phyloP scores from a whole-genome alignment of 2,113 vertebrate species.

The Bothrops jararaca region DNA sequence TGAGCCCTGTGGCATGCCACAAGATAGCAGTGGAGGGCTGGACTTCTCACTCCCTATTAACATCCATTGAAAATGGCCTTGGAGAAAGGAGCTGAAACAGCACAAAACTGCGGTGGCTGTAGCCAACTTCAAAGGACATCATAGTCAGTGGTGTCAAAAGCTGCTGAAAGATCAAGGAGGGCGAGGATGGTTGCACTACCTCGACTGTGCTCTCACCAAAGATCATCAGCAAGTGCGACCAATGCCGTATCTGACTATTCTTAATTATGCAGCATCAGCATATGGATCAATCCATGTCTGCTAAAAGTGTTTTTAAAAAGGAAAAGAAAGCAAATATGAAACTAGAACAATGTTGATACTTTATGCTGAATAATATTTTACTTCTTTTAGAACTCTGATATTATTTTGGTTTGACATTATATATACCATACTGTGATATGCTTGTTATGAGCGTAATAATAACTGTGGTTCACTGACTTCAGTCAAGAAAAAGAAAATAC shows the following conservation, averaged over 20 bases:
- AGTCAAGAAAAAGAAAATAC: not conserved
- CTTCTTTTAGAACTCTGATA: not conserved
- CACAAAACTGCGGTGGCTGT: not conserved
- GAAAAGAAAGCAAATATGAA: slow-evolving; percentile 5
- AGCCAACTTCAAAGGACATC: not conserved
- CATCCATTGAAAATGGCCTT: not conserved
- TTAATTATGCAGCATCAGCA: not conserved
- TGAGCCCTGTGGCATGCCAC: not conserved
- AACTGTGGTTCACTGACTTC: not conserved
- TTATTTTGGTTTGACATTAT: not conserved
- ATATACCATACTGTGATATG: not conserved
- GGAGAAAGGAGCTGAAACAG: not conserved
- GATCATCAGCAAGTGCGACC: not conserved
- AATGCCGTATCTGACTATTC: not conserved
- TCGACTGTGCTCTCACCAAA: not conserved
- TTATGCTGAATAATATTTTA: not conserved
- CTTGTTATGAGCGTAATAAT: not conserved
- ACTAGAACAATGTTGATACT: not conserved
- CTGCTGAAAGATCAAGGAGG: not conserved
- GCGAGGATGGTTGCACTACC: not conserved
- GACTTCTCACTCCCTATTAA: not conserved
- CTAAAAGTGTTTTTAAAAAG: not conserved
- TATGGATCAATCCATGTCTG: not conserved
- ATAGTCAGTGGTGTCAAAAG: too few species aligned
- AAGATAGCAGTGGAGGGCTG: not conserved